These are phyloP conservation scores for Caenorhabditis macrosperma DNA, from an alignment of 2,888 invertebrate genomes.

Conservation along the genomic window DNA sequence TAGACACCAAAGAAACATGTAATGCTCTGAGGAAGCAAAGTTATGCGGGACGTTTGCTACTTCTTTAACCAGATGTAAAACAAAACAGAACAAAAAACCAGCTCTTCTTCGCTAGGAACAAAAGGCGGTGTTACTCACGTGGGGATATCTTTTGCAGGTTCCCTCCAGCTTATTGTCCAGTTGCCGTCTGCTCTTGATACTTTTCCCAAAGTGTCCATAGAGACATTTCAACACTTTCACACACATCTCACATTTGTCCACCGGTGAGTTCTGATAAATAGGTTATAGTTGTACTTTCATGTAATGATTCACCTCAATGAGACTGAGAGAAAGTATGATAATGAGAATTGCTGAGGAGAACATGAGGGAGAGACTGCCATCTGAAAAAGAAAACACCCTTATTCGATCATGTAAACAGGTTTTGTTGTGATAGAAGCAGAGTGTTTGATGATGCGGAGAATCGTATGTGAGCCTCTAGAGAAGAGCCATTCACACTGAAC, in stretches of 20 bases:
- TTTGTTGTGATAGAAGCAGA: not conserved
- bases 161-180: slow-evolving; percentile 6
- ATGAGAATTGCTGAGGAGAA: not conserved
- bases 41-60: too few species aligned
- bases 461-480: too few species aligned
- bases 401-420: not conserved
- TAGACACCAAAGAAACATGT: too few species aligned
- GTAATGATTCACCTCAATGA: not conserved
- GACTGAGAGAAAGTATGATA: not conserved
- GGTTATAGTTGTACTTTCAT: not conserved
- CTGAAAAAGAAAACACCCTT: not conserved
- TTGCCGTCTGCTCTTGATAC: slow-evolving; percentile 18
- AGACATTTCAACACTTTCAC: slow-evolving; percentile 28
- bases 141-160: slow-evolving; percentile 34
- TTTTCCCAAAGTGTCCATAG: slow-evolving; percentile 21
- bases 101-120: not conserved
- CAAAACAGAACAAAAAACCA: not conserved
- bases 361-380: not conserved
- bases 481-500: too few species aligned
- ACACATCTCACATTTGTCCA: slow-evolving; percentile 21
- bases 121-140: slow-evolving; percentile 10
- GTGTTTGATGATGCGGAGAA: too few species aligned
- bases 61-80: too few species aligned
- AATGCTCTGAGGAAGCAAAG: too few species aligned
- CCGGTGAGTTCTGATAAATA: not conserved